These are phyloP conservation scores for Ectobius pallidus DNA, from an alignment of 2,888 invertebrate species.

Conservation along the genomic window DNA sequence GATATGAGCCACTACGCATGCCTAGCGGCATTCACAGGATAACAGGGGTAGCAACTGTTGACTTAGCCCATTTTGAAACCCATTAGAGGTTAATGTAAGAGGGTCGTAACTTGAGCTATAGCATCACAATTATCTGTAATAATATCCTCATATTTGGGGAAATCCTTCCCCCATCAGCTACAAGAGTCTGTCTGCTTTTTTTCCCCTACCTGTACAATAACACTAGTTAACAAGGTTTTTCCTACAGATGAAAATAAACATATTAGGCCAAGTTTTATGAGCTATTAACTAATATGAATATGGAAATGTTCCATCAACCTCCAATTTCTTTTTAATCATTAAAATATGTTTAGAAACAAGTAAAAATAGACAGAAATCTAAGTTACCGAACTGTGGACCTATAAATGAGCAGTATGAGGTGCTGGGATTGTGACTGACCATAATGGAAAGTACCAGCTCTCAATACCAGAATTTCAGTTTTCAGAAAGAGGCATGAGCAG, in stretches of 20 bases:
- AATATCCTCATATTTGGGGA: too few relatives aligned
- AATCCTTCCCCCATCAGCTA: too few relatives aligned
- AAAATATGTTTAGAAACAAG: background rate
- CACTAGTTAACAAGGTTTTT: conserved; percentile 3
- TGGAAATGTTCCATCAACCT: background rate
- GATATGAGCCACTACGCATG: too few relatives aligned
- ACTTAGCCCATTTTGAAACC: too few relatives aligned
- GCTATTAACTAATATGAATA: background rate
- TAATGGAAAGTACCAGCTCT: background rate
- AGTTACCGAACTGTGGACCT: background rate
- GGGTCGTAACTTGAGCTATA: too few relatives aligned
- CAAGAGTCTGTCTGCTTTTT: too few relatives aligned
- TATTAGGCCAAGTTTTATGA: background rate
- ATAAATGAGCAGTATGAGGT: background rate
- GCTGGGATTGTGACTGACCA: background rate
- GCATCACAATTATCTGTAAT: too few relatives aligned
- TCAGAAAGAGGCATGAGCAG: too few relatives aligned
- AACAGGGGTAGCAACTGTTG: too few relatives aligned
- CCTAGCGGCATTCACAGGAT: too few relatives aligned
- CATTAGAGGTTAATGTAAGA: too few relatives aligned
- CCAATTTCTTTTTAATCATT: background rate
- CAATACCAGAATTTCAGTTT: background rate
- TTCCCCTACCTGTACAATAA: too few relatives aligned
- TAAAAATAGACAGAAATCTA: background rate
- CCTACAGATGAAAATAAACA: background rate